Percentiles rank a stretch among this genome's conserved stretches.
Conservation (phyloP, 2,113 vertebrate genomes). For the Cynopterus brachyotis region DNA sequence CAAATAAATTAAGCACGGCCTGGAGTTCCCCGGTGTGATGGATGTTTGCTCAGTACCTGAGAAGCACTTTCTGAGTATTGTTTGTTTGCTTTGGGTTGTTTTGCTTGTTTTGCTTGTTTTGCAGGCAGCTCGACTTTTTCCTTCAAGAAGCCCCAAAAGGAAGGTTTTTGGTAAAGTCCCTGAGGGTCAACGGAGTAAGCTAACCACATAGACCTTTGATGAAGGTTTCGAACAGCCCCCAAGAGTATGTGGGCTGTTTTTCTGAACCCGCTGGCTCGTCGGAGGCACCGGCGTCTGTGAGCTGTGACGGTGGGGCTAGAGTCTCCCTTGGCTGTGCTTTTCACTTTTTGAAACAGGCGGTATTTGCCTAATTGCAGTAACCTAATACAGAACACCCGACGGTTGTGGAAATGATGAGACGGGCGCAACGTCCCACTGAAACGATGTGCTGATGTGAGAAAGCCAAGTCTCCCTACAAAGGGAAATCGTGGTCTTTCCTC, state of each 20-base stretch:
- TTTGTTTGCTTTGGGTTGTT: not conserved
- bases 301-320: not conserved
- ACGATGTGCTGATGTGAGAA: not conserved
- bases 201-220: not conserved
- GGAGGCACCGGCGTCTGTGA: not conserved
- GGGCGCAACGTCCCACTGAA: not conserved
- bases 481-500: not conserved
- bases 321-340: not conserved
- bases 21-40: accelerated
- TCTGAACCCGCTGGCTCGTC: not conserved
- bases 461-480: not conserved
- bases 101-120: not conserved
- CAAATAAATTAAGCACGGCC: not conserved
- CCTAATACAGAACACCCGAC: not conserved
- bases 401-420: not conserved
- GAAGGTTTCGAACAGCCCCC: not conserved
- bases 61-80: too few relatives aligned
- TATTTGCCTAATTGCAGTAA: not conserved
- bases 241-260: not conserved
- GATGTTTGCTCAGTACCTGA: not conserved
- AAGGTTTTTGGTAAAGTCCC: not conserved
- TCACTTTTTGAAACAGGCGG: not conserved
- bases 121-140: not conserved
- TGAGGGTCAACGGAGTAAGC: not conserved
- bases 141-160: not conserved